These are phyloP conservation scores for Antheraea pernyi DNA, from an alignment of 1,140 invertebrate species.

Conservation along the genomic window DNA sequence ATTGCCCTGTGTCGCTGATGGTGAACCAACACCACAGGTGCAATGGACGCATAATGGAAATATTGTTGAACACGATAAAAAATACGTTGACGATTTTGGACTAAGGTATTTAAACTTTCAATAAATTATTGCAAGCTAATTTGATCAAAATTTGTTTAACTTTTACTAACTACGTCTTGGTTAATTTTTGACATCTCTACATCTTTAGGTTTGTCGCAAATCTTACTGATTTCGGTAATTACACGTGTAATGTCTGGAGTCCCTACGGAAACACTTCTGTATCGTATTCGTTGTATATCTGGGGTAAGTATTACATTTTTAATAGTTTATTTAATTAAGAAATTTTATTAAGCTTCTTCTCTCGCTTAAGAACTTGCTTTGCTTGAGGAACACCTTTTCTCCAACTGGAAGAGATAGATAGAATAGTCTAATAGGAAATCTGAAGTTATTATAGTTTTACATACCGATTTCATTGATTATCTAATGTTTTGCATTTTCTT, in stretches of 20 bases:
- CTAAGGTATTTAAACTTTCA: constrained; percentile 25
- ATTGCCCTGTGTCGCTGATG: constrained; percentile 38
- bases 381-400: too few relatives aligned
- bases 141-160: too few relatives aligned
- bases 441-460: too few relatives aligned
- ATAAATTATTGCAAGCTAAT: too few relatives aligned
- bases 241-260: constrained; percentile 58
- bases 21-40: constrained; percentile 33
- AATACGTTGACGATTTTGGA: constrained; percentile 33
- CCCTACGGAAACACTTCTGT: constrained; percentile 48
- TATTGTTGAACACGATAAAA: constrained; percentile 14
- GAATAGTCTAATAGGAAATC: too few relatives aligned
- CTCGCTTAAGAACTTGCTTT: too few relatives aligned
- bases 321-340: neutral
- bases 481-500: too few relatives aligned
- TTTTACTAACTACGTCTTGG: too few relatives aligned
- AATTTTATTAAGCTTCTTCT: neutral
- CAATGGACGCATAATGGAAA: constrained; percentile 46
- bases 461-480: too few relatives aligned
- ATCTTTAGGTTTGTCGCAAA: constrained; percentile 69
- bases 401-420: too few relatives aligned
- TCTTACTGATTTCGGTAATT: constrained; percentile 69
- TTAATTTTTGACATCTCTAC: neutral
- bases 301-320: constrained; percentile 49
- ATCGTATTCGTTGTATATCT: constrained; percentile 57